Evolutionary conservation across 2,888 invertebrate species (phyloP).

Genomic region (Drosophila nr. fundita): DNA sequence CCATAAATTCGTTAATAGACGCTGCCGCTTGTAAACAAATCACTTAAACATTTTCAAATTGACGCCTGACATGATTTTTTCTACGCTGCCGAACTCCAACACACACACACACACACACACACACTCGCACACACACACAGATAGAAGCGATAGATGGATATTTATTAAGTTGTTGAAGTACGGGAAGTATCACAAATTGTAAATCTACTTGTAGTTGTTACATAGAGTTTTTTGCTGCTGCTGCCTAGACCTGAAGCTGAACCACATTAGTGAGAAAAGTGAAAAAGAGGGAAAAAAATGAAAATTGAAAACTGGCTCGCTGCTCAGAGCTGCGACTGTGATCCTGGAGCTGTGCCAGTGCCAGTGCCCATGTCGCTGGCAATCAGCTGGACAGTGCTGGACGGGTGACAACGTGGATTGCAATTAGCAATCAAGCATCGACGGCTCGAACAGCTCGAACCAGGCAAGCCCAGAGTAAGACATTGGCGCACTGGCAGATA

Average conservation of each 20-base stretch:
- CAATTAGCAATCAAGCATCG: conserved; percentile 79
- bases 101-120: conserved; percentile 23
- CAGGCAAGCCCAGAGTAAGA: conserved; percentile 49
- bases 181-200: conserved; percentile 78
- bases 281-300: conserved; percentile 10
- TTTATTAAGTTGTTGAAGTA: conserved; percentile 79
- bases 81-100: conserved; percentile 42
- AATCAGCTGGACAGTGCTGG: conserved; percentile 54
- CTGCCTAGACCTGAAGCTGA: conserved; percentile 10
- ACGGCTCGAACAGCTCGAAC: conserved; percentile 29
- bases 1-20: conserved; percentile 82
- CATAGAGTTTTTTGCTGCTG: conserved; percentile 15
- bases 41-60: conserved; percentile 83
- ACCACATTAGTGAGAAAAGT: conserved; percentile 43
- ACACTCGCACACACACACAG: conserved; percentile 16
- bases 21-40: conserved; percentile 83
- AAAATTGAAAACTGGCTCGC: conserved; percentile 42
- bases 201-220: conserved; percentile 68
- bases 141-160: conserved; percentile 67
- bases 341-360: conserved; percentile 20
- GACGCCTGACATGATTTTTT: conserved; percentile 81
- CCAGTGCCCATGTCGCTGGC: conserved; percentile 49
- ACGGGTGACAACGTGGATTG: conserved; percentile 56
- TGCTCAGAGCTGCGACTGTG: conserved; percentile 29
- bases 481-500: conserved; percentile 45